A percentile compares a stretch with the other conserved stretches of the same genome.
These are phyloP conservation scores for Antheraea pernyi DNA, from an alignment of 1,140 invertebrate species.

Conservation along the genomic window DNA sequence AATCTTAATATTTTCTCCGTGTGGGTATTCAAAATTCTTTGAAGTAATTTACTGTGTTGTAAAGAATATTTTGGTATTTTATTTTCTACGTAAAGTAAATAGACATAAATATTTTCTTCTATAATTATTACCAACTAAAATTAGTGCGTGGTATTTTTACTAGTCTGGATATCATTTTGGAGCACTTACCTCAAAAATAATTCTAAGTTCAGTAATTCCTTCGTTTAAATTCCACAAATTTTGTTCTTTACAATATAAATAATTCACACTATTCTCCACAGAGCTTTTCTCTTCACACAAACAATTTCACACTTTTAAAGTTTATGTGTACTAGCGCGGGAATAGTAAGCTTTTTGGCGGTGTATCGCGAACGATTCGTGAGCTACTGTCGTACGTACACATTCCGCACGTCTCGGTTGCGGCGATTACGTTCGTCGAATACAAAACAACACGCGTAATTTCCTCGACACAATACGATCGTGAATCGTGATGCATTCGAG, in stretches of 20 bases:
- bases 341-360: constrained; percentile 53
- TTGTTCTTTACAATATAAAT: constrained; percentile 31
- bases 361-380: constrained; percentile 45
- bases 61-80: too few species aligned
- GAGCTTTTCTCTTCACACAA: constrained; percentile 52
- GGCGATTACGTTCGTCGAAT: constrained; percentile 61
- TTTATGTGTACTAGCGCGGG: constrained; percentile 53
- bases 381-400: constrained; percentile 38
- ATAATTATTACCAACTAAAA: neutral
- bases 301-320: constrained; percentile 64
- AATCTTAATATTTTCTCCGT: too few species aligned
- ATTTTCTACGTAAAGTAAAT: too few species aligned
- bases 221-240: constrained; percentile 4
- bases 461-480: constrained; percentile 6
- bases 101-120: too few species aligned
- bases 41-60: too few species aligned
- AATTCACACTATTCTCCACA: too few species aligned
- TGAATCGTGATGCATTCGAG: constrained; percentile 18
- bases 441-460: constrained; percentile 53
- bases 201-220: neutral
- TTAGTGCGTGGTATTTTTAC: neutral
- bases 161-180: neutral
- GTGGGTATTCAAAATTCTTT: too few species aligned
- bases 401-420: constrained; percentile 51
- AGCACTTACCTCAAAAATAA: constrained; percentile 5